A percentile compares a stretch with the other conserved stretches of the same genome.
phyloP scores from a whole-genome alignment of 2,797 vertebrate genomes.

The Acanthis flammea region DNA sequence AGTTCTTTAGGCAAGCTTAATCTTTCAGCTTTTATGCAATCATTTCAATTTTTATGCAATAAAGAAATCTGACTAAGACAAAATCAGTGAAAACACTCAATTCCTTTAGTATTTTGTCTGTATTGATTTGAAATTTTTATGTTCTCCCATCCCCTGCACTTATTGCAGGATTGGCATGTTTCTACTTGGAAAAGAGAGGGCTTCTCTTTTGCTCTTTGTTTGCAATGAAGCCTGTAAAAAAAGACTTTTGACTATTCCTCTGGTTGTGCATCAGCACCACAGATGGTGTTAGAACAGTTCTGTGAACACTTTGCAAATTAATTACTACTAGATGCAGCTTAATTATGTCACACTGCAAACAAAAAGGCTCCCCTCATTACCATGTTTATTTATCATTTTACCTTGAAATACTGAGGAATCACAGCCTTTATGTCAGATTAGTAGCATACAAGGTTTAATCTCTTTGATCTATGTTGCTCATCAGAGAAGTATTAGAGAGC shows the following conservation, averaged over 20 bases:
- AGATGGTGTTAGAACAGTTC: background rate
- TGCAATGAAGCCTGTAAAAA: background rate
- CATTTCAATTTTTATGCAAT: background rate
- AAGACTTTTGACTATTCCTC: background rate
- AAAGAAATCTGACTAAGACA: background rate
- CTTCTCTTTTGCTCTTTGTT: background rate
- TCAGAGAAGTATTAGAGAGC: background rate
- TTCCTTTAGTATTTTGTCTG: background rate
- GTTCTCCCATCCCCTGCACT: background rate
- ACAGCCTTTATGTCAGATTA: background rate
- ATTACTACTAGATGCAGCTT: background rate
- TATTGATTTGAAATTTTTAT: background rate
- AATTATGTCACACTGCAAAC: background rate
- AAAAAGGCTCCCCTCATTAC: background rate
- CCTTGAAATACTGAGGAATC: background rate
- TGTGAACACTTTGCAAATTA: background rate
- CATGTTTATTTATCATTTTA: background rate
- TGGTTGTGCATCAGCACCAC: background rate
- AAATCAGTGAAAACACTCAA: background rate
- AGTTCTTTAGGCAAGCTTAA: background rate
- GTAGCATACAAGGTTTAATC: background rate
- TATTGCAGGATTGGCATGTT: background rate
- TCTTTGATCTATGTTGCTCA: background rate
- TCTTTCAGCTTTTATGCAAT: background rate
- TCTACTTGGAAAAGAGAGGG: background rate